Evolutionary conservation across 2,888 invertebrate species (phyloP).

Genomic region (Aphidius colemani): DNA sequence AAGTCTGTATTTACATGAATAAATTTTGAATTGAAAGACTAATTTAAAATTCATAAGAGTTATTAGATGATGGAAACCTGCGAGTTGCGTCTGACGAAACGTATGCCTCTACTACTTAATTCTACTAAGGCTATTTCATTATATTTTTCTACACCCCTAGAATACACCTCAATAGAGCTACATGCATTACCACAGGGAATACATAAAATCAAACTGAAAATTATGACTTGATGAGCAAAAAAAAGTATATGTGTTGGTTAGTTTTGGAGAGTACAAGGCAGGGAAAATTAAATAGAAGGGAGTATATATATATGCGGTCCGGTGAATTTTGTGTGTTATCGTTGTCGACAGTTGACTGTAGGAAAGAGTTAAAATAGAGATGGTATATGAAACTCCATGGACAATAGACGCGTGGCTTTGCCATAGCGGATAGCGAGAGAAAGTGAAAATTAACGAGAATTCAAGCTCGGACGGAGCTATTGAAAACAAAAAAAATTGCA

Average conservation of each 20-base stretch:
- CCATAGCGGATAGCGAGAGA: slow-evolving; percentile 54
- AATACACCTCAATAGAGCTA: too few relatives aligned
- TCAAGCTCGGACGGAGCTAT: slow-evolving; percentile 58
- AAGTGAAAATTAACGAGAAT: slow-evolving; percentile 59
- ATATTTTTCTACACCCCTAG: too few relatives aligned
- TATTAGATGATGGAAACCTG: too few relatives aligned
- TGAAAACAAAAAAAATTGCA: slow-evolving; percentile 46
- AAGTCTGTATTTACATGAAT: too few relatives aligned
- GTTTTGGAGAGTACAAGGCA: neutral
- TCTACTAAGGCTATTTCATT: too few relatives aligned
- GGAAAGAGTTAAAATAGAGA: slow-evolving; percentile 15
- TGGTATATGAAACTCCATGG: slow-evolving; percentile 47
- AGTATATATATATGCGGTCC: slow-evolving; percentile 42
- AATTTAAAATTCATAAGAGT: too few relatives aligned
- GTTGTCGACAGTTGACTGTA: slow-evolving; percentile 41
- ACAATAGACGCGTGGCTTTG: slow-evolving; percentile 40
- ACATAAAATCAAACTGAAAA: too few relatives aligned
- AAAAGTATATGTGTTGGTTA: neutral
- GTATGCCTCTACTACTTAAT: too few relatives aligned
- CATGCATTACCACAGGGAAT: too few relatives aligned
- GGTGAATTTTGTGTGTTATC: slow-evolving; percentile 58
- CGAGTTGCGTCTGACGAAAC: too few relatives aligned
- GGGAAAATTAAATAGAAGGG: slow-evolving; percentile 17
- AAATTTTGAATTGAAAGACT: too few relatives aligned
- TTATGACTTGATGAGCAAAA: too few relatives aligned